These are phyloP conservation scores for Centruroides vittatus DNA, from an alignment of 1,140 invertebrate species.

Conservation along the genomic window DNA sequence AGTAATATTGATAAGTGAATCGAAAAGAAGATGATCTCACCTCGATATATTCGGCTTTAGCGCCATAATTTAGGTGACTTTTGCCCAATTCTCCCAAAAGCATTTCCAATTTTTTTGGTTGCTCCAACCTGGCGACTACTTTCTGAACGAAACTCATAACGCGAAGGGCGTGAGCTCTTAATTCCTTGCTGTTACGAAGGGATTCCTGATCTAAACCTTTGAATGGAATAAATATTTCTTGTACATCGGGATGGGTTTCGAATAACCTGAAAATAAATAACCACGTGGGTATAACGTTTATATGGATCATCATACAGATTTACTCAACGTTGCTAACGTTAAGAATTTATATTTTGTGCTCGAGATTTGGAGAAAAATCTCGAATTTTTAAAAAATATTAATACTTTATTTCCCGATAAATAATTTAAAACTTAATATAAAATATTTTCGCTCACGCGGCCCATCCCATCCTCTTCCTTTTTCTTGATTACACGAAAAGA, in stretches of 20 bases:
- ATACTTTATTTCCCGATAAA: no score
- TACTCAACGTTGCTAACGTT: no score
- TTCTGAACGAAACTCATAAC: constrained; percentile 47
- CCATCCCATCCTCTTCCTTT: no score
- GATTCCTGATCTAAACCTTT: constrained; percentile 36
- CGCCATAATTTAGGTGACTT: constrained; percentile 40
- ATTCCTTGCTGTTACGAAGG: constrained; percentile 36
- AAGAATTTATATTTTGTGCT: no score
- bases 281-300: no score
- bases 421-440: no score
- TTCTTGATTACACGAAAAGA: no score
- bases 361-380: no score
- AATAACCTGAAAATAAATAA: constrained; percentile 33
- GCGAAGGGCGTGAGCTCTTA: constrained; percentile 38
- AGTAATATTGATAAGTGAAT: no score
- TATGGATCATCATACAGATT: no score
- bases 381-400: no score
- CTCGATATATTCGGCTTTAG: constrained; percentile 41
- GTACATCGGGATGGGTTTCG: constrained; percentile 43
- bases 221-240: constrained; percentile 42
- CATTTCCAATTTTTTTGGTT: constrained; percentile 36
- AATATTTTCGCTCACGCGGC: no score
- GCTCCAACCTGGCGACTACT: constrained; percentile 37
- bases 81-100: constrained; percentile 38
- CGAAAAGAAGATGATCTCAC: constrained; percentile 27